phyloP scores from a whole-genome alignment of 2,797 vertebrate species.

The Typhlichthys subterraneus region DNA sequence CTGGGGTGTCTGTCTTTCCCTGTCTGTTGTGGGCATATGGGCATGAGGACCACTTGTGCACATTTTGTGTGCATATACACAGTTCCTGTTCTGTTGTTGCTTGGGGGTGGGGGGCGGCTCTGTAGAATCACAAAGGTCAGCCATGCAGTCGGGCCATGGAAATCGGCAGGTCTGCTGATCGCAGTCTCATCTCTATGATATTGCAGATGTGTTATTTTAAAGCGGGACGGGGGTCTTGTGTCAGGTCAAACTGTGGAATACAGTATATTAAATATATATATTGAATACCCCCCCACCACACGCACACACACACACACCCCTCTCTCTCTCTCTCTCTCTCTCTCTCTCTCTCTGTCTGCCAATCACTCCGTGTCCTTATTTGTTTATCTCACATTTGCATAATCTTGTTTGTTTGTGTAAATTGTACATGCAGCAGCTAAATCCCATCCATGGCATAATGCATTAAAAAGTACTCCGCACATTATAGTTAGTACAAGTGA shows the following conservation, averaged over 20 bases:
- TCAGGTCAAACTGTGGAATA: constrained; percentile 57
- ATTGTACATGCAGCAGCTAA: constrained; percentile 55
- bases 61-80: too few species aligned
- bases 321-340: constrained; percentile 6
- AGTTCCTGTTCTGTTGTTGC: not conserved
- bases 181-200: constrained; percentile 60
- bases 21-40: too few species aligned
- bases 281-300: constrained; percentile 2
- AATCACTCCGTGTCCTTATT: constrained; percentile 10
- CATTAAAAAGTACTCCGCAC: constrained; percentile 62
- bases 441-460: constrained; percentile 41
- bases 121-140: constrained; percentile 73
- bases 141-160: constrained; percentile 68
- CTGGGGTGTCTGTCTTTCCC: too few species aligned
- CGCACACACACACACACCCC: not conserved
- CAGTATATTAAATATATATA: constrained; percentile 60
- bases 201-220: constrained; percentile 76
- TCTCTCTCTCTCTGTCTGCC: constrained; percentile 28
- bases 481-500: constrained; percentile 54
- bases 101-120: constrained; percentile 25
- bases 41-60: too few species aligned
- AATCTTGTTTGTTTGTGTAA: constrained; percentile 60
- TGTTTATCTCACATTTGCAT: constrained; percentile 58
- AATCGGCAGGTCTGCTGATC: constrained; percentile 64
- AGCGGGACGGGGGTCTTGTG: constrained; percentile 62